These are phyloP conservation scores for Australoheros facetus DNA, from an alignment of 2,797 vertebrate genomes.

Conservation along the genomic window DNA sequence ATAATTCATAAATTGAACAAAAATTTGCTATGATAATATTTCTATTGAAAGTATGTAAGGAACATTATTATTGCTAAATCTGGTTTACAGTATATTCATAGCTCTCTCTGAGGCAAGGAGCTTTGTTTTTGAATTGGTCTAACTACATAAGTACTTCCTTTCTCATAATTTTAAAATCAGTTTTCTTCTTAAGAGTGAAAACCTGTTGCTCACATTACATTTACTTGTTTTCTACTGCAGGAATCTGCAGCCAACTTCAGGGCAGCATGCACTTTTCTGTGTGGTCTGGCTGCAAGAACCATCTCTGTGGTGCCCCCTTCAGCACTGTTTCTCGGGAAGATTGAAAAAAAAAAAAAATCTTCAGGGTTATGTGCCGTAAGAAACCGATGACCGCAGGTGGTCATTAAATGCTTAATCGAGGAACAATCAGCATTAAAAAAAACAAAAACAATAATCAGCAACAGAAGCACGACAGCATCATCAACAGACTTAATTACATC, in stretches of 20 bases:
- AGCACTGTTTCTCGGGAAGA: not conserved
- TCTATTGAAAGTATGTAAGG: not conserved
- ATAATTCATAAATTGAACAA: not conserved
- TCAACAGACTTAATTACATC: not conserved
- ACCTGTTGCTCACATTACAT: not conserved
- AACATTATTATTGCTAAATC: not conserved
- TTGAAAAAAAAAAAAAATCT: accelerated
- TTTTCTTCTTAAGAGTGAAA: not conserved
- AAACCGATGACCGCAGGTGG: accelerated
- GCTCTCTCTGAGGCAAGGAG: not conserved
- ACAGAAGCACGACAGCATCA: not conserved
- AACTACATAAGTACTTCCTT: not conserved
- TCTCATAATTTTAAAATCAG: not conserved
- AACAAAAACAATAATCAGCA: not conserved
- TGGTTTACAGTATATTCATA: not conserved
- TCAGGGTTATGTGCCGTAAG: not conserved
- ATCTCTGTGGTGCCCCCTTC: not conserved
- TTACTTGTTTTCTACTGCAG: not conserved
- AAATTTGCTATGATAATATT: not conserved
- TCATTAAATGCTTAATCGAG: not conserved
- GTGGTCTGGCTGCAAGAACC: not conserved
- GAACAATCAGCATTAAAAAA: not conserved
- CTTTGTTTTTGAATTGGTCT: not conserved
- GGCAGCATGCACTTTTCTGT: not conserved
- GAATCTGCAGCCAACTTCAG: not conserved